Base-by-base conservation (phyloP, 2,888 invertebrate species). In the Watsonalla binaria region DNA sequence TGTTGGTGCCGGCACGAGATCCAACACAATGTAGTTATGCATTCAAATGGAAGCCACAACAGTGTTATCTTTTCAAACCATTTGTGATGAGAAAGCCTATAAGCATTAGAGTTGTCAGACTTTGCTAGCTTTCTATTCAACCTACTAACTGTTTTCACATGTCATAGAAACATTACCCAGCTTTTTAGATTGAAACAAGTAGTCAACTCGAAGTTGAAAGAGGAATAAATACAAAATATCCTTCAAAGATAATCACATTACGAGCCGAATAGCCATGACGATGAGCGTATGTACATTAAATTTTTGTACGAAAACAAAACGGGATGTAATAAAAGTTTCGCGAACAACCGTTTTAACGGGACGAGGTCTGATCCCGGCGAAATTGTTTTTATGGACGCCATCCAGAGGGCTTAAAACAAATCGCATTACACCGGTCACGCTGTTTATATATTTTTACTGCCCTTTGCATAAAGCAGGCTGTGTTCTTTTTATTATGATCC, bases 321-420 rank as follows among this genome's bases (percentile, higher is more conserved):
- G 15, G 37, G 49, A 11, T 49, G 49, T 37, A 49, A 49, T 49
- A 49, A 49, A 49, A 49, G 49, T 49, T 49, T 49, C 9, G 14
- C 6, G 39, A 49, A 49, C 49, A 49, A 37, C 49, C 49, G 37
- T 49, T 49, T 49, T 49, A 49, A 37, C 49, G 49, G 49, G 15
- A 33, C 35, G 9, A 39, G 49, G 49, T 14, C 39, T 37, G 49
- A 49, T 49, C 49, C 49, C 37, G 14, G 49, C 37, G 14, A 49
- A 49, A 49, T 49, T 49, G 49, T 49, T 49, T 48, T 49, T 49
- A 49, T 49, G 37, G 8, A 39, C 49, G 49, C 35, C 37, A 39
- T 39, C 37, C 39, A 37, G 14, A 48, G 14, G 49, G 37, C 37
- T 49, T 37, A 15, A 49, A 49, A 49, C 49, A 49, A 49, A 49